These are phyloP conservation scores for Eristalis intricaria DNA, from an alignment of 2,888 invertebrate genomes.

Conservation along the genomic window DNA sequence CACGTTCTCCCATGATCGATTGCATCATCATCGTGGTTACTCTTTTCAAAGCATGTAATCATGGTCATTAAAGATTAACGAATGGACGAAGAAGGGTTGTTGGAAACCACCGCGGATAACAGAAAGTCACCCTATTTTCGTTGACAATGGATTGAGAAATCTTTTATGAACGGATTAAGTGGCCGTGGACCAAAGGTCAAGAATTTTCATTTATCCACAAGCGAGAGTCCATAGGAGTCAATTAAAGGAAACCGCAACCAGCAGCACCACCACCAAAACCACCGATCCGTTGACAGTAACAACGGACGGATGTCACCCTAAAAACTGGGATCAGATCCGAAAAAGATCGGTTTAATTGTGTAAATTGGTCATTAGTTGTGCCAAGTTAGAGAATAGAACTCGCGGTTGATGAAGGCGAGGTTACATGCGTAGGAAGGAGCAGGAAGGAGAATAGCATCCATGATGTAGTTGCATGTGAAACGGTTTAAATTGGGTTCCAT, in stretches of 20 bases:
- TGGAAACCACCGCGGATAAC: background rate
- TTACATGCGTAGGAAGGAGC: background rate
- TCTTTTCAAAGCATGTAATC: constrained; percentile 31
- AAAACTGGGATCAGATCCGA: constrained; percentile 22
- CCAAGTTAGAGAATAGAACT: background rate
- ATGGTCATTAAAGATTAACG: constrained; percentile 28
- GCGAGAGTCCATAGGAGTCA: constrained; percentile 4
- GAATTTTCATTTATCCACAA: constrained; percentile 41
- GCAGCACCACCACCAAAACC: background rate
- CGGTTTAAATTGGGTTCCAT: no score
- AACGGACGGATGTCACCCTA: constrained; percentile 56
- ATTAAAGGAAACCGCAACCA: constrained; percentile 55
- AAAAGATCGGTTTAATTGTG: background rate
- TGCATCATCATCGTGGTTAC: constrained; percentile 62
- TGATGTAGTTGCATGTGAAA: no score
- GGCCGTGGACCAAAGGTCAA: constrained; percentile 53
- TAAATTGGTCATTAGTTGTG: background rate
- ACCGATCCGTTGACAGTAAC: no score
- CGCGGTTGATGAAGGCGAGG: background rate
- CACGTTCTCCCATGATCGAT: constrained; percentile 59
- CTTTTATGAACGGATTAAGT: constrained; percentile 62
- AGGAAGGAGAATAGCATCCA: background rate
- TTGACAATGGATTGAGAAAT: constrained; percentile 57
- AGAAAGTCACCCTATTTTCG: constrained; percentile 2
- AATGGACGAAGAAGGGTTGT: background rate